Evolutionary conservation across 2,797 vertebrate genomes (phyloP).

Genomic region (Pangasius macronema): DNA sequence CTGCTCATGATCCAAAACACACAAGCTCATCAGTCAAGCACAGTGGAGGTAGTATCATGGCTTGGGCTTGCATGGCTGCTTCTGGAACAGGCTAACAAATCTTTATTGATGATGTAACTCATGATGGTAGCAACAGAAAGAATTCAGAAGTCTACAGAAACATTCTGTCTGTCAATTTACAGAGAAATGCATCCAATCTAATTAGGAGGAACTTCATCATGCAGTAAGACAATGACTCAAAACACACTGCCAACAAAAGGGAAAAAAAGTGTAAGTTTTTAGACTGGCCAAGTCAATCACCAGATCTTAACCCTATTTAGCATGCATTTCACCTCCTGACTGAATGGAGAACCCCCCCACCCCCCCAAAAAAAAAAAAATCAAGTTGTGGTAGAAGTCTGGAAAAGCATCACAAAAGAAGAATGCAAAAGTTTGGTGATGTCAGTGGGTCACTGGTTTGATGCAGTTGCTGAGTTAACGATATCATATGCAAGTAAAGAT

Average conservation of each 20-base stretch:
- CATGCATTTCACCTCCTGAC: neutral
- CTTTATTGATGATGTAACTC: neutral
- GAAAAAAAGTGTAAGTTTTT: neutral
- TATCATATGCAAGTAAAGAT: neutral
- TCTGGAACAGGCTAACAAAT: neutral
- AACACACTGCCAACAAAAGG: neutral
- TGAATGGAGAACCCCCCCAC: neutral
- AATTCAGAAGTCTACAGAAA: neutral
- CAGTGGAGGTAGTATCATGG: neutral
- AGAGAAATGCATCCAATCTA: neutral
- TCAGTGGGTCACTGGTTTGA: neutral
- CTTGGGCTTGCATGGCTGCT: neutral
- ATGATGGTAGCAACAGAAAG: neutral
- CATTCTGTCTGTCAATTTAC: neutral
- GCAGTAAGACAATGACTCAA: neutral
- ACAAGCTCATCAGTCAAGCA: too few relatives aligned
- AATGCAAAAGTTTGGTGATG: neutral
- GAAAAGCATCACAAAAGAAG: too few relatives aligned
- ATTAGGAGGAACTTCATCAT: neutral
- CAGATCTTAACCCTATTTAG: neutral
- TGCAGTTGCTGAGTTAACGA: neutral
- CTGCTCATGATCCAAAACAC: too few relatives aligned
- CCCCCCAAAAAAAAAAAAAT: neutral
- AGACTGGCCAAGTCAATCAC: neutral
- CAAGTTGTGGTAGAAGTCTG: neutral